These are phyloP conservation scores for Lasaia peninsularis DNA, from an alignment of 1,140 invertebrate genomes.

Conservation along the genomic window DNA sequence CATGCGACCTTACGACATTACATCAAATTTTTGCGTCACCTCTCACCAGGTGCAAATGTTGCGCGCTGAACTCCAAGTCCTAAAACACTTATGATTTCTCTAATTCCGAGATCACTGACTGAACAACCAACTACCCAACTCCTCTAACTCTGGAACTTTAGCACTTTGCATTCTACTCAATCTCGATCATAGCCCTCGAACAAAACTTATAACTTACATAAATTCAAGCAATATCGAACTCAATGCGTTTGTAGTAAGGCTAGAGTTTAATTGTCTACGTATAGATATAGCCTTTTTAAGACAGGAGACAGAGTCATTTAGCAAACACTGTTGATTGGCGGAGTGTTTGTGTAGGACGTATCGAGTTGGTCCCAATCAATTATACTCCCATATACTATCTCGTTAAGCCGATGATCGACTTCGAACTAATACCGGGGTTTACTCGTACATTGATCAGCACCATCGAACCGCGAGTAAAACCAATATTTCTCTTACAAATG, in stretches of 20 bases:
- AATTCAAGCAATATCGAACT: background rate
- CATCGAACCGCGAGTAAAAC: too few species aligned
- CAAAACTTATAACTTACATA: background rate
- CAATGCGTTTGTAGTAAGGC: background rate
- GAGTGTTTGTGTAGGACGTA: constrained; percentile 4
- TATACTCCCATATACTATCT: too few species aligned
- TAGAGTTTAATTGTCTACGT: background rate
- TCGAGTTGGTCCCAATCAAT: background rate
- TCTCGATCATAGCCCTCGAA: background rate
- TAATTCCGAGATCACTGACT: background rate
- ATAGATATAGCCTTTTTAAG: background rate
- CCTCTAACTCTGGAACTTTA: background rate
- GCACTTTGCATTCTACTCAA: background rate
- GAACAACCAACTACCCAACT: background rate
- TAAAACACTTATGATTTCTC: background rate
- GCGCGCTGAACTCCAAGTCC: too few species aligned
- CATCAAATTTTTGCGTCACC: too few species aligned
- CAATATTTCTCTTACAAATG: too few species aligned
- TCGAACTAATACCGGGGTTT: too few species aligned
- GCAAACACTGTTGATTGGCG: constrained; percentile 1
- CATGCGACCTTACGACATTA: too few species aligned
- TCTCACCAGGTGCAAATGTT: too few species aligned
- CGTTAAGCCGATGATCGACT: too few species aligned
- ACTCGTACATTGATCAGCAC: too few species aligned
- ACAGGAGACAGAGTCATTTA: background rate